Conservation (phyloP, 2,888 invertebrate genomes). For the Agrotis segetum region DNA sequence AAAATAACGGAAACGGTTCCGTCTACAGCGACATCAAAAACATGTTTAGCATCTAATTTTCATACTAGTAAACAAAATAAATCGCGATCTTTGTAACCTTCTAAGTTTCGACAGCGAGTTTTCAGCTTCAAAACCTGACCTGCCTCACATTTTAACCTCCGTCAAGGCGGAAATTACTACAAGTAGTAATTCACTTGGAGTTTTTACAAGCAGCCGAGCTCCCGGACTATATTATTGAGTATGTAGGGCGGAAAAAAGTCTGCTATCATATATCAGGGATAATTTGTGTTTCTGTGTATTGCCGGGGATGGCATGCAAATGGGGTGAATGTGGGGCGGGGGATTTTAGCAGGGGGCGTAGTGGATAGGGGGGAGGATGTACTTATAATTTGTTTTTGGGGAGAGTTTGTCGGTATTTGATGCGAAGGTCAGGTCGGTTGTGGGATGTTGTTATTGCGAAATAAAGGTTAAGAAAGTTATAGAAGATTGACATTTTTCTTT, state of each 20-base stretch:
- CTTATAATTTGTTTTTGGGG: conserved; percentile 48
- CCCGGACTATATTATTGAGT: conserved; percentile 43
- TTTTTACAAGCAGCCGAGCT: conserved; percentile 28
- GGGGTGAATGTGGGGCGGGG: conserved; percentile 39
- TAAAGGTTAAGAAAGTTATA: conserved; percentile 15
- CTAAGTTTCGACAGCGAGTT: conserved; percentile 21
- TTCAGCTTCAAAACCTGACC: conserved; percentile 41
- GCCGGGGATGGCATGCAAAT: conserved; percentile 60
- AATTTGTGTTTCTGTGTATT: conserved; percentile 58
- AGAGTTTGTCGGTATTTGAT: conserved; percentile 42
- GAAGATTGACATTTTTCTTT: not conserved
- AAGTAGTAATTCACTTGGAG: conserved; percentile 18
- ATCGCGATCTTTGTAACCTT: conserved; percentile 26
- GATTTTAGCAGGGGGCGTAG: conserved; percentile 3
- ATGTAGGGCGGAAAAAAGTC: conserved; percentile 41
- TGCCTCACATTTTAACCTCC: conserved; percentile 34
- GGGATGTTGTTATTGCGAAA: conserved; percentile 12
- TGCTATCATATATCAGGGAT: conserved; percentile 58
- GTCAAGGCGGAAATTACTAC: conserved; percentile 14
- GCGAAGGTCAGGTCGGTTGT: conserved; percentile 40
- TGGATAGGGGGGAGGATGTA: conserved; percentile 9
- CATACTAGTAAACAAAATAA: conserved; percentile 11
- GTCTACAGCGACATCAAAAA: conserved; percentile 13
- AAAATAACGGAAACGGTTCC: conserved; percentile 14
- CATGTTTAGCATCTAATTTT: conserved; percentile 17